Conservation (phyloP, 2,797 vertebrate species). For the Nyctibius grandis region DNA sequence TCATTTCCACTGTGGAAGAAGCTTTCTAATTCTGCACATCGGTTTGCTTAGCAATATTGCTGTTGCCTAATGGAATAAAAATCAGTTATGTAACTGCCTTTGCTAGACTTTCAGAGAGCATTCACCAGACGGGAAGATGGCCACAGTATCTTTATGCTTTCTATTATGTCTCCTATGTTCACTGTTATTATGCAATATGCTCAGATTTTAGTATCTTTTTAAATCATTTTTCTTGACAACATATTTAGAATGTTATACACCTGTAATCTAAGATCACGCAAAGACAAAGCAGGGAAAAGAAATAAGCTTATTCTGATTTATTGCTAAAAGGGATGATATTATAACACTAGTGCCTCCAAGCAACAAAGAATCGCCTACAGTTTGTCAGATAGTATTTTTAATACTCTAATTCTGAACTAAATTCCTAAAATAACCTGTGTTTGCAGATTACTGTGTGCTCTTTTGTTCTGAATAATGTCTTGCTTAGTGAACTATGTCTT, state of each 20-base stretch:
- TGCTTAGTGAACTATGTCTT: constrained; percentile 51
- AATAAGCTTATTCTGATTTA: neutral
- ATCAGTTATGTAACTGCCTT: constrained; percentile 63
- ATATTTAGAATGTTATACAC: neutral
- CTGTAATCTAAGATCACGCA: neutral
- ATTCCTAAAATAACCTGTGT: constrained; percentile 55
- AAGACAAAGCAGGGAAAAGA: neutral
- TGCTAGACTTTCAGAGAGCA: constrained; percentile 19
- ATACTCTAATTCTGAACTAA: constrained; percentile 29
- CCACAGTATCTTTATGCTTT: constrained; percentile 15
- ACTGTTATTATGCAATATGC: neutral
- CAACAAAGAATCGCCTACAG: constrained; percentile 42
- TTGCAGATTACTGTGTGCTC: constrained; percentile 35
- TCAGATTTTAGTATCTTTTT: neutral
- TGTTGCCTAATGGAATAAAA: constrained; percentile 60
- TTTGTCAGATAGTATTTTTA: constrained; percentile 55
- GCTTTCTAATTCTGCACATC: constrained; percentile 19
- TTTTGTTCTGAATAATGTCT: constrained; percentile 58
- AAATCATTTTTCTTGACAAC: neutral
- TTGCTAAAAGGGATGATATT: constrained; percentile 6
- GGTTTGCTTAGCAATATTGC: constrained; percentile 51
- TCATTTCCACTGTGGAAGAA: neutral
- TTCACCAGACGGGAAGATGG: neutral
- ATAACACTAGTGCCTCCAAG: neutral
- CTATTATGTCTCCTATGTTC: neutral